These are phyloP conservation scores for Hestina assimilis DNA, from an alignment of 1,140 invertebrate species.

Conservation along the genomic window DNA sequence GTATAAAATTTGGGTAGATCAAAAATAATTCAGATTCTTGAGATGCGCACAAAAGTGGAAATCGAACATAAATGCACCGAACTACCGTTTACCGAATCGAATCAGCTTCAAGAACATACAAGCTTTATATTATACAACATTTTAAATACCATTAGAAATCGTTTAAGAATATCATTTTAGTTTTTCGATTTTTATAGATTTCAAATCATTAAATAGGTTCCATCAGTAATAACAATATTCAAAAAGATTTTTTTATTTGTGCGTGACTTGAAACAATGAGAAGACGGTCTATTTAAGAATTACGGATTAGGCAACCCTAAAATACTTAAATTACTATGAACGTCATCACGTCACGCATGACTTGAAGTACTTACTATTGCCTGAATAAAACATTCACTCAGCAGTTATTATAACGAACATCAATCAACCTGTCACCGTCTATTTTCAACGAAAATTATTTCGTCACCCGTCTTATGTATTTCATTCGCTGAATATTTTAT, in stretches of 20 bases:
- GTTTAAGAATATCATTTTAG: too few species aligned
- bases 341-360: conserved; percentile 55
- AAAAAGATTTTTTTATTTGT: conserved; percentile 11
- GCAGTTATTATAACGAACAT: conserved; percentile 59
- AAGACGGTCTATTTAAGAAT: conserved; percentile 47
- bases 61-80: too few species aligned
- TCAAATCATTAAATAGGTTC: background rate
- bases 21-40: too few species aligned
- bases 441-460: conserved; percentile 65
- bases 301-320: conserved; percentile 49
- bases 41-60: too few species aligned
- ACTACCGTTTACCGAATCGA: too few species aligned
- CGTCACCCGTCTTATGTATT: conserved; percentile 30
- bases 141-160: too few species aligned
- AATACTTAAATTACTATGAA: conserved; percentile 62
- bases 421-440: conserved; percentile 62
- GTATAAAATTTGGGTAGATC: too few species aligned
- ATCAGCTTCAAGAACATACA: too few species aligned
- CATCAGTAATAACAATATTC: background rate
- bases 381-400: conserved; percentile 65
- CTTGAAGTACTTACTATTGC: conserved; percentile 30
- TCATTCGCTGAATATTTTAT: conserved; percentile 17
- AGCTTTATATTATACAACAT: too few species aligned
- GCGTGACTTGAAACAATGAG: conserved; percentile 32
- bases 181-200: too few species aligned